These are phyloP conservation scores for Choloepus hoffmanni DNA, from an alignment of 2,113 vertebrate species.

Conservation along the genomic window DNA sequence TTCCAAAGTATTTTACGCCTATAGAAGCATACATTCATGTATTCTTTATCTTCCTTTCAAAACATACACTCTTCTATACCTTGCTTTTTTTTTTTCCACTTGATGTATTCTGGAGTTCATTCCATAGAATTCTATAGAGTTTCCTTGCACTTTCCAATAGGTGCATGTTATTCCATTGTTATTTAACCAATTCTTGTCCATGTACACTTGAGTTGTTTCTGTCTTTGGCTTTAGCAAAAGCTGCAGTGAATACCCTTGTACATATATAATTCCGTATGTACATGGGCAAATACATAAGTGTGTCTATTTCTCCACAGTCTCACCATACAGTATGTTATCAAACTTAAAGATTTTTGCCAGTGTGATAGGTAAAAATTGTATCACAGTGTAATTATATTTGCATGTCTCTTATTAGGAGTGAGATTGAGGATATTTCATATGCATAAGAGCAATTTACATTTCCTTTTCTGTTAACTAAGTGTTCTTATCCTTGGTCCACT, in stretches of 20 bases:
- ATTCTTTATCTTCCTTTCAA: background rate
- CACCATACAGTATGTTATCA: rapidly evolving
- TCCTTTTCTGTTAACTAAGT: background rate
- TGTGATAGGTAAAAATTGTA: background rate
- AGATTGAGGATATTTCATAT: background rate
- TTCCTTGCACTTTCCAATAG: background rate
- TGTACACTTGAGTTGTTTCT: background rate
- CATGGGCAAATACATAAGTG: background rate
- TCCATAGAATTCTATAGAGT: background rate
- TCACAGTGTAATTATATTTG: background rate
- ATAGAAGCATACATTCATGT: background rate
- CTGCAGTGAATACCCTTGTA: background rate
- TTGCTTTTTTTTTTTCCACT: background rate
- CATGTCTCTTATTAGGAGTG: background rate
- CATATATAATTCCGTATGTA: background rate
- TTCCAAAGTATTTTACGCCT: background rate
- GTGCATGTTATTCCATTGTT: too few species aligned
- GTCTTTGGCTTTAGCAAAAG: background rate
- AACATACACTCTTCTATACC: background rate
- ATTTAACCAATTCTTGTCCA: background rate
- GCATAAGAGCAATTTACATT: background rate
- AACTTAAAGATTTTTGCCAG: background rate
- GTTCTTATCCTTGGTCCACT: background rate
- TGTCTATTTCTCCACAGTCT: background rate
- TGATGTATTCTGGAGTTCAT: background rate